phyloP scores from a whole-genome alignment of 2,113 vertebrate genomes.

The Hypomesus transpacificus region DNA sequence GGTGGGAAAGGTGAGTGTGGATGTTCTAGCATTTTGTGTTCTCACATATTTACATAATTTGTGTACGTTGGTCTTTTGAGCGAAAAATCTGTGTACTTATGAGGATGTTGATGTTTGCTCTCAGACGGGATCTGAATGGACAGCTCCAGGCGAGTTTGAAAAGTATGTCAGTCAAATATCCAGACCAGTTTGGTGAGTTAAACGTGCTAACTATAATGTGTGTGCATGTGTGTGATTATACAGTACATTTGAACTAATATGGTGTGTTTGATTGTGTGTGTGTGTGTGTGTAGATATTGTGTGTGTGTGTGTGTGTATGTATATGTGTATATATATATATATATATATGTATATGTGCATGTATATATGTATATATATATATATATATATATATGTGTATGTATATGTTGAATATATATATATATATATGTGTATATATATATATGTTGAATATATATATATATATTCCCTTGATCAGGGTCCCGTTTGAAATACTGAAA shows the following conservation, averaged over 20 bases:
- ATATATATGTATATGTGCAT: no score
- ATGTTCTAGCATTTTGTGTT: not conserved
- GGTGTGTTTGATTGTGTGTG: not conserved
- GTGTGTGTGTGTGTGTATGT: no score
- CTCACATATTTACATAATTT: not conserved
- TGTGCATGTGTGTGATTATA: not conserved
- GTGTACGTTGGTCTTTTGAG: not conserved
- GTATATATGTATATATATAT: no score
- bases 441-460: no score
- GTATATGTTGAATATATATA: no score
- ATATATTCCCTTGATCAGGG: not conserved
- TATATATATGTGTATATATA: no score
- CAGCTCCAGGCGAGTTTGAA: conserved; percentile 88
- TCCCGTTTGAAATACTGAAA: conserved; percentile 1
- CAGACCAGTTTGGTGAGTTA: conserved; percentile 78
- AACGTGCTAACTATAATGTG: not conserved
- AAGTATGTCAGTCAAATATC: conserved; percentile 90
- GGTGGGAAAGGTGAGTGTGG: conserved; percentile 83
- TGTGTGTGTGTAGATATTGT: not conserved
- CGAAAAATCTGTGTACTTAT: not conserved
- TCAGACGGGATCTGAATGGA: conserved; percentile 89
- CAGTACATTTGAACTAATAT: not conserved
- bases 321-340: no score
- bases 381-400: no score
- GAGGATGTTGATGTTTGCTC: conserved; percentile 17